Percentiles rank a stretch among this genome's conserved stretches.
These are phyloP conservation scores for Drosophila ohnishii DNA, from an alignment of 1,140 invertebrate genomes.

Conservation along the genomic window DNA sequence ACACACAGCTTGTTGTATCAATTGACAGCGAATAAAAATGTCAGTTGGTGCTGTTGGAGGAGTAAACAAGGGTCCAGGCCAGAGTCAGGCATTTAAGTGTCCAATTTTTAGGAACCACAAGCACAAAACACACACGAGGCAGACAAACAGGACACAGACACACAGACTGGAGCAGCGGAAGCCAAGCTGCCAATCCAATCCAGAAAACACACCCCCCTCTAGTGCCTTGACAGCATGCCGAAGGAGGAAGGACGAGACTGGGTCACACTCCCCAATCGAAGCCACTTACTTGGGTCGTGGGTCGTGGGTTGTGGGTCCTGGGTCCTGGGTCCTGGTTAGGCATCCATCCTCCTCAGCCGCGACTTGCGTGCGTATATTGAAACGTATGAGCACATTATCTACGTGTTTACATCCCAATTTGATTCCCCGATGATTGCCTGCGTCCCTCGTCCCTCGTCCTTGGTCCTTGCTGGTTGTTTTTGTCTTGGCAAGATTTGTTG, in stretches of 20 bases:
- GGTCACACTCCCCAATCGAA: constrained; percentile 22
- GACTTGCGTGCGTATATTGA: constrained; percentile 65
- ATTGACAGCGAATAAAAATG: constrained; percentile 82
- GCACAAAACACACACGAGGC: constrained; percentile 37
- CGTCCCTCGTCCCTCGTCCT: background rate
- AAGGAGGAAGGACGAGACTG: constrained; percentile 24
- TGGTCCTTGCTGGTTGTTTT: constrained; percentile 25
- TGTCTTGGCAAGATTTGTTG: constrained; percentile 73
- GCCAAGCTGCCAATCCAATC: constrained; percentile 36
- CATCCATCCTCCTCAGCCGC: background rate
- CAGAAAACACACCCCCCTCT: constrained; percentile 22
- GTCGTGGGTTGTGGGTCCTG: background rate
- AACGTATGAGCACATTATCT: constrained; percentile 81
- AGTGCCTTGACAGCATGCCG: constrained; percentile 54
- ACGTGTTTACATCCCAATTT: constrained; percentile 82
- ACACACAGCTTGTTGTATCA: constrained; percentile 73
- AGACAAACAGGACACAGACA: constrained; percentile 25
- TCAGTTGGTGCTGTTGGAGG: constrained; percentile 58
- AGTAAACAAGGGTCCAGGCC: constrained; percentile 57
- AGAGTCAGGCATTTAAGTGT: constrained; percentile 70
- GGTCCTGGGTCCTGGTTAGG: background rate
- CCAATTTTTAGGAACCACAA: constrained; percentile 72
- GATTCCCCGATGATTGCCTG: constrained; percentile 72
- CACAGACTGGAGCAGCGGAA: constrained; percentile 36
- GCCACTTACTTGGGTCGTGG: constrained; percentile 39